These are phyloP conservation scores for Polylopha cassiicola DNA, from an alignment of 2,888 invertebrate genomes.

Conservation along the genomic window DNA sequence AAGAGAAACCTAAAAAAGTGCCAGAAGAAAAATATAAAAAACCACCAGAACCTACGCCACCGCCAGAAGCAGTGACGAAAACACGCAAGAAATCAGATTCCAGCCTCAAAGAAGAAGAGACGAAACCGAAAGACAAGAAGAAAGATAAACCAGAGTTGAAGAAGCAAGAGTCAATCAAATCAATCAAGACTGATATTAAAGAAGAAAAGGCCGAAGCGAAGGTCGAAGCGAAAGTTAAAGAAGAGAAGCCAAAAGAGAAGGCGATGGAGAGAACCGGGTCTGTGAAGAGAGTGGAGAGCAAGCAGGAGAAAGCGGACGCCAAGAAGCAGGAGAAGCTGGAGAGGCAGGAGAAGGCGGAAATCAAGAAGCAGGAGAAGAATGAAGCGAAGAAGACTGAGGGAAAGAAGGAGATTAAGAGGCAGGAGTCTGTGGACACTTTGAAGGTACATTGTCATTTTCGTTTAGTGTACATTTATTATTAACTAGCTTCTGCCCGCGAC, in stretches of 20 bases:
- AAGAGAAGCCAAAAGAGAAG: constrained; percentile 32
- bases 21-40: constrained; percentile 22
- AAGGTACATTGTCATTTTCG: constrained; percentile 40
- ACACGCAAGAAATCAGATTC: constrained; percentile 64
- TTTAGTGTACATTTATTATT: neutral
- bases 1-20: constrained; percentile 47
- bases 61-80: constrained; percentile 43
- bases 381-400: constrained; percentile 37
- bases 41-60: constrained; percentile 4
- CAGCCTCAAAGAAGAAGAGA: constrained; percentile 62
- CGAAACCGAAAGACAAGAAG: constrained; percentile 48
- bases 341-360: constrained; percentile 28
- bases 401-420: constrained; percentile 36
- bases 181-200: constrained; percentile 26
- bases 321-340: constrained; percentile 36
- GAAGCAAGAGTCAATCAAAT: constrained; percentile 42
- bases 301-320: constrained; percentile 48
- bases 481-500: too few species aligned
- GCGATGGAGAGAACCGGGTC: constrained; percentile 21
- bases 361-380: constrained; percentile 35
- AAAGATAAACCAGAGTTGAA: constrained; percentile 48
- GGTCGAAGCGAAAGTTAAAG: constrained; percentile 43
- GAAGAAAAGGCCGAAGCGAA: constrained; percentile 39
- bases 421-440: constrained; percentile 57
- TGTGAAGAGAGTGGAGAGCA: constrained; percentile 41